Conservation (phyloP, 1,140 invertebrate species). For the Colletes gigas region DNA sequence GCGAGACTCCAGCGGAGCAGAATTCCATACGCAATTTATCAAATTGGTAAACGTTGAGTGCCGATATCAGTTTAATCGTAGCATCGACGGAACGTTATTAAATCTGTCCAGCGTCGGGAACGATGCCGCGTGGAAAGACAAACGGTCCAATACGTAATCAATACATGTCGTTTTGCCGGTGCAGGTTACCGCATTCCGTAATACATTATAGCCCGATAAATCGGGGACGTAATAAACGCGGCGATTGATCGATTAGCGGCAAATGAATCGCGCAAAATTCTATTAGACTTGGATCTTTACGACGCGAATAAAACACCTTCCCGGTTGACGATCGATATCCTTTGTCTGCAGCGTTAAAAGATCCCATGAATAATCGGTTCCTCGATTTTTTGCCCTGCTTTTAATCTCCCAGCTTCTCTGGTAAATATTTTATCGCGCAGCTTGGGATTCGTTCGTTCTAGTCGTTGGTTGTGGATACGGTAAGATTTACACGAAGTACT, state of each 20-base stretch:
- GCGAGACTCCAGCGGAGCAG: no score
- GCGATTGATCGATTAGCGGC: neutral
- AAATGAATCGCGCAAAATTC: neutral
- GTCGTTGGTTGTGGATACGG: no score
- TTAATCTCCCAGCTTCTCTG: no score
- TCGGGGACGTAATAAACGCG: neutral
- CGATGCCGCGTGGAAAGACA: slow-evolving; percentile 17
- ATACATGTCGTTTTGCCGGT: neutral
- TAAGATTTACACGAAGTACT: no score
- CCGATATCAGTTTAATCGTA: slow-evolving; percentile 35
- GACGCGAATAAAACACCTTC: neutral
- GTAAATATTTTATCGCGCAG: no score
- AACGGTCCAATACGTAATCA: slow-evolving; percentile 10
- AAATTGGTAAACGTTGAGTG: neutral
- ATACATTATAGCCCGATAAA: slow-evolving; percentile 5
- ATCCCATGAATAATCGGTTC: neutral
- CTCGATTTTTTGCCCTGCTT: no score
- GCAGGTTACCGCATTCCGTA: neutral
- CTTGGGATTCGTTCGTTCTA: no score
- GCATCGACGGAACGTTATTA: slow-evolving; percentile 25
- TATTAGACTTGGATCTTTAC: neutral
- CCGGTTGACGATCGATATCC: no score
- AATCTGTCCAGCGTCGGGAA: neutral
- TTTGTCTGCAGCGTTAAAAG: neutral
- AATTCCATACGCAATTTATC: neutral